These are phyloP conservation scores for Caenorhabditis sp. DNA, from an alignment of 2,888 invertebrate species.

Conservation along the genomic window DNA sequence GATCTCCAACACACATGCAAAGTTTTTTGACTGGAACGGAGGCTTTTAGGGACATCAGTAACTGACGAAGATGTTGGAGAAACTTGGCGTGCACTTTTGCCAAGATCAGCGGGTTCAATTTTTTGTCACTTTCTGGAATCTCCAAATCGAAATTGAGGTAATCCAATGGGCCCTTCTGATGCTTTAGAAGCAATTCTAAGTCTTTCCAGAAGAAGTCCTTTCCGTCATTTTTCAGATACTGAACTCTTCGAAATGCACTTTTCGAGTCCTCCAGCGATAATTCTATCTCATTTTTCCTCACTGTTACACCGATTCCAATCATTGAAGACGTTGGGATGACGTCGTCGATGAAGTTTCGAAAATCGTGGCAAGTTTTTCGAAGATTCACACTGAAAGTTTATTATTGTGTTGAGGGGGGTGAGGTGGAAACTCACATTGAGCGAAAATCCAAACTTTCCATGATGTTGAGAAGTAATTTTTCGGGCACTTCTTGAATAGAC, in stretches of 20 bases:
- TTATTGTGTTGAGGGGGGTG: not conserved
- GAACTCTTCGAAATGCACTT: not conserved
- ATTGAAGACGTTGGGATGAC: not conserved
- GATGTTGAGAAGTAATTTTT: not conserved
- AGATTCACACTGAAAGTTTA: not conserved
- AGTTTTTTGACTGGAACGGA: not conserved
- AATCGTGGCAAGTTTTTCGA: not conserved
- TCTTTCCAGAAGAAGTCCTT: not conserved
- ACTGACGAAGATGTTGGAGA: not conserved
- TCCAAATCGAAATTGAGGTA: not conserved
- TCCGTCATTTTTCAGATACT: not conserved
- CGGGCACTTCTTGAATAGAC: not conserved
- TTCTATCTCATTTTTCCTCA: not conserved
- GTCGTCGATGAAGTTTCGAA: conserved; percentile 1
- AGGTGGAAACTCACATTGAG: not conserved
- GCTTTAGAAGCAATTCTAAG: not conserved
- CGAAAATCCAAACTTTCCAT: not conserved
- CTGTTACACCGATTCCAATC: not conserved
- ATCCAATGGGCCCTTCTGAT: not conserved
- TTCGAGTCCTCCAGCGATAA: not conserved
- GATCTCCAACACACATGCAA: not conserved
- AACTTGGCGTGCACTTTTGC: not conserved
- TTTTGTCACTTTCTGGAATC: not conserved
- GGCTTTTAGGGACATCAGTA: not conserved
- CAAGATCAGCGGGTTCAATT: not conserved